Base-by-base conservation (phyloP, 1,140 invertebrate genomes). In the Palaemon carinicauda region DNA sequence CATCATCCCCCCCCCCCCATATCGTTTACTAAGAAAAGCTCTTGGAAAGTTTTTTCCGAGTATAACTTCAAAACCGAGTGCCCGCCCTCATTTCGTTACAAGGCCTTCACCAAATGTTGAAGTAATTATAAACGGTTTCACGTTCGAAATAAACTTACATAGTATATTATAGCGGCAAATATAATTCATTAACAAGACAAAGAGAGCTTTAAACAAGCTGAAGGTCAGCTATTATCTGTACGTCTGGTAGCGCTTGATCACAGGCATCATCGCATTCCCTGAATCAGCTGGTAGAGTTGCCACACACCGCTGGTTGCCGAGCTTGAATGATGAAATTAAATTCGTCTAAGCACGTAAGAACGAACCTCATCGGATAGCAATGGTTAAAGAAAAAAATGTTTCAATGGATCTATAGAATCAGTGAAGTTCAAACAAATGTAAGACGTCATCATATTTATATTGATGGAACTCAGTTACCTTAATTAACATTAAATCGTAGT, bases 281-380 rank as follows among this genome's bases (percentile, higher is more conserved):
- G 84, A 86, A 86, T 86, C 84, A 86, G 84, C 84, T 86, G 84
- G 80, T 69, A 21, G n/a, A 31, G 84, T 80, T 86, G 84, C 84
- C 84, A 41, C 31, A 50, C 33, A 15, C 27, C 84, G 84, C 77
- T 33, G 77, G 84, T 86, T 79, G 84, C 65, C 84, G 80, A 74
- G 84, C 31, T 86, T 73, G 33, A 41, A 41, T 41, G 41, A 41
- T 41, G 41, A 41, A 41, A 41, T 41, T 41, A 41, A 41, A 41
- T 41, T 41, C 41, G 12, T 41, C 41, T 12, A 41, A 41, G 1
- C 41, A 5, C 41, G 41, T 41, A 41, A 41, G 41, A 41, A 41
- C 41, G 41, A 41, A 41, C 41, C 7, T 53, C 24, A 29, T n/a
- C 3, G 33, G 52, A 60, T 10, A 75, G n/a, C n/a, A n/a, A n/a